Evolutionary conservation across 2,797 vertebrate genomes (phyloP).

Genomic region (Dicrostonyx torquatus): DNA sequence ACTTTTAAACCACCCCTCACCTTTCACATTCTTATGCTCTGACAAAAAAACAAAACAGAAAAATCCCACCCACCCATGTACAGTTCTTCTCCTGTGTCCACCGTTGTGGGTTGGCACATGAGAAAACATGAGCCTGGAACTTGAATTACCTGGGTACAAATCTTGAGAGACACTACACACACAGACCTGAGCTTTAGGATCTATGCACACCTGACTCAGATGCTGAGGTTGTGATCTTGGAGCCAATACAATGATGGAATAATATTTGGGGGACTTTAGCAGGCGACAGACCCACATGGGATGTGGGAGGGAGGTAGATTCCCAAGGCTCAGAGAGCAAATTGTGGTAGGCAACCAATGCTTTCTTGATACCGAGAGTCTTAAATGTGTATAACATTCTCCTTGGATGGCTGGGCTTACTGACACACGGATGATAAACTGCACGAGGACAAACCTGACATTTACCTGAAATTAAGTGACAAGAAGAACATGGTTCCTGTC

Average conservation of each 20-base stretch:
- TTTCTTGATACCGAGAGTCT: not conserved
- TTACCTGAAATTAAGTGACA: not conserved
- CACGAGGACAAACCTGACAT: not conserved
- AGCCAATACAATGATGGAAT: not conserved
- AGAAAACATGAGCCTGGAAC: not conserved
- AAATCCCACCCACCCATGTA: not conserved
- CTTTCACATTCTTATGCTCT: not conserved
- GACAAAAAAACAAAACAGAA: not conserved
- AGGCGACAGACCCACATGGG: not conserved
- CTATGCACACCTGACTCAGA: not conserved
- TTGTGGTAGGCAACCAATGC: not conserved
- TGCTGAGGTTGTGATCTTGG: not conserved
- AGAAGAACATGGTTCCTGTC: not conserved
- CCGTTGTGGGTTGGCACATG: not conserved
- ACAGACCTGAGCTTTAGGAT: not conserved
- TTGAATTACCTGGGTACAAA: not conserved
- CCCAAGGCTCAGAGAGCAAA: not conserved
- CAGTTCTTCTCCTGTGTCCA: not conserved
- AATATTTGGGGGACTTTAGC: not conserved
- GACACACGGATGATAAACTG: not conserved
- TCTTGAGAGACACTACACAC: not conserved
- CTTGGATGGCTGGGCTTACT: not conserved
- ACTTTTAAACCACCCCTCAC: not conserved
- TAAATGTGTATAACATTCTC: not conserved
- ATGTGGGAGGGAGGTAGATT: not conserved